Conservation (phyloP, 2,888 invertebrate species). For the Hetaerina titia region DNA sequence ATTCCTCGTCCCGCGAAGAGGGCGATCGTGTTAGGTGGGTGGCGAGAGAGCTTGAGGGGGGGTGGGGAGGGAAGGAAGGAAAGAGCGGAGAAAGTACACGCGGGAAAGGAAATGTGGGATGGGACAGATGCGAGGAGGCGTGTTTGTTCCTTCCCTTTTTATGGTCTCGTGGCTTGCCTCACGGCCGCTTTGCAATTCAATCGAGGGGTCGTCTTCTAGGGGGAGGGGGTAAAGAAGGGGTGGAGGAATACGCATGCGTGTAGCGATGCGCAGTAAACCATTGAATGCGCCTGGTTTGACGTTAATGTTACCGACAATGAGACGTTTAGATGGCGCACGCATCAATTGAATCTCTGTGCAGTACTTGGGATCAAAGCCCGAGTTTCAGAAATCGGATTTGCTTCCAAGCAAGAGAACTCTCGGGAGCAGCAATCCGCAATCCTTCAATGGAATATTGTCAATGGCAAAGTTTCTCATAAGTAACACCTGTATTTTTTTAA, state of each 20-base stretch:
- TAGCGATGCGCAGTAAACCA: neutral
- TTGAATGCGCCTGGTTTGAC: neutral
- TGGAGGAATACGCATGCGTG: neutral
- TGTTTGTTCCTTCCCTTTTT: neutral
- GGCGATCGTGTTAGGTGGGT: neutral
- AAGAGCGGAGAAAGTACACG: neutral
- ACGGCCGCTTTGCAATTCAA: constrained; percentile 8
- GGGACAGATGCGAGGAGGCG: neutral
- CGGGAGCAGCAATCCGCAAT: neutral
- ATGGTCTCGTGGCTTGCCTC: neutral
- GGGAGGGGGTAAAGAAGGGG: neutral
- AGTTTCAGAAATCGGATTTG: neutral
- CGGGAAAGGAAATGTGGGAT: neutral
- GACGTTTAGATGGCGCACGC: neutral
- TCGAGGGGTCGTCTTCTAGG: neutral
- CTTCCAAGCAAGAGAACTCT: neutral
- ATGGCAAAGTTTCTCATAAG: no score
- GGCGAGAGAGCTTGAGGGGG: neutral
- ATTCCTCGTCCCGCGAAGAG: neutral
- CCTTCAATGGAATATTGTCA: no score
- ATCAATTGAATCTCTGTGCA: constrained; percentile 21
- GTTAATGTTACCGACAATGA: constrained; percentile 1
- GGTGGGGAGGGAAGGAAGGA: neutral
- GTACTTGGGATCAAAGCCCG: neutral
- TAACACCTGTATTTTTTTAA: no score